A percentile compares a stretch with the other conserved stretches of the same genome.
These are phyloP conservation scores for Leptocoma aspasia DNA, from an alignment of 2,113 vertebrate genomes.

Conservation along the genomic window DNA sequence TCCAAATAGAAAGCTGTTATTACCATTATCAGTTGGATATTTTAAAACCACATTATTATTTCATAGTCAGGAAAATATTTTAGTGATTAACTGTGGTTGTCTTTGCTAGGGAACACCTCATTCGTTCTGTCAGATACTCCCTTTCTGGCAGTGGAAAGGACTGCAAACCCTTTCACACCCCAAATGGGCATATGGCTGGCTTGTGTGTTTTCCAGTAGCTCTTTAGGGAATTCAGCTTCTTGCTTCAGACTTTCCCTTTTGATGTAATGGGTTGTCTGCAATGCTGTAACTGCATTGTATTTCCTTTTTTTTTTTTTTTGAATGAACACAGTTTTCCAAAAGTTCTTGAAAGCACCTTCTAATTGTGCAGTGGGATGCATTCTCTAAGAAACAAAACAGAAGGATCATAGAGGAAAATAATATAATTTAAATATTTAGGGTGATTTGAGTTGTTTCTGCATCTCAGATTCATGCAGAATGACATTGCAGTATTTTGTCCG, in stretches of 20 bases:
- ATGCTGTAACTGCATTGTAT: not conserved
- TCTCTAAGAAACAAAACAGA: not conserved
- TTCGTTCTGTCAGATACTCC: constrained; percentile 20
- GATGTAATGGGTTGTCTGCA: constrained; percentile 32
- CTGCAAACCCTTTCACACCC: not conserved
- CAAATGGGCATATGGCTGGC: not conserved
- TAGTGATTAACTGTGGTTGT: constrained; percentile 68
- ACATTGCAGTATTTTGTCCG: not conserved
- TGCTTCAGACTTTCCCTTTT: constrained; percentile 54
- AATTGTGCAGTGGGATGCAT: not conserved
- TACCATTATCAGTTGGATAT: constrained; percentile 20
- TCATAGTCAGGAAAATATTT: constrained; percentile 66
- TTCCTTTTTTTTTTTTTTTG: not conserved
- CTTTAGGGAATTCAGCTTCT: constrained; percentile 14
- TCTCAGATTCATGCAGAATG: not conserved
- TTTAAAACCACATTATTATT: constrained; percentile 57
- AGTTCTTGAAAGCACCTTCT: not conserved
- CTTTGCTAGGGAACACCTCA: constrained; percentile 43
- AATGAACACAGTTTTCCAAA: not conserved
- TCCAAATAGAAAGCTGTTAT: not conserved
- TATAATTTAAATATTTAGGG: not conserved
- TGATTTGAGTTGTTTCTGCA: not conserved
- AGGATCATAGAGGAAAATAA: rapidly evolving
- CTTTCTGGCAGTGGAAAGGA: constrained; percentile 8
- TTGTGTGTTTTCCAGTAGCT: constrained; percentile 36